Evolutionary conservation across 64 coral and sea anemone genomes (phyloP).

Genomic region (Dendronephthya gigantea): DNA sequence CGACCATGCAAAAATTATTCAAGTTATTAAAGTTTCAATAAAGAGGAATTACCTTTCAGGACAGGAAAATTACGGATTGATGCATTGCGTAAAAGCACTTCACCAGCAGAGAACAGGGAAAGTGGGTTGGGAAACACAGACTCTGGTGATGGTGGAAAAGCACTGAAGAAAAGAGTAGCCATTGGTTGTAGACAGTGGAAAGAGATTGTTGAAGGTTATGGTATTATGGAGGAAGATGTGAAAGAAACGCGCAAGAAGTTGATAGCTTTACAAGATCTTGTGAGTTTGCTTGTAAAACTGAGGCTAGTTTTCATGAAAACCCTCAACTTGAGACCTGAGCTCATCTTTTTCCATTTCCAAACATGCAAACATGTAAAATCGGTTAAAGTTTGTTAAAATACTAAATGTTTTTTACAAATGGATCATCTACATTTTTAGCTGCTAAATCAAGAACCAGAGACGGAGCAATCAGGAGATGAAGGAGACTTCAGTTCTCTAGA

Average conservation of each 20-base stretch:
- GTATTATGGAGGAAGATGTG: constrained; percentile 69
- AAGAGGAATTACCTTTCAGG: background rate
- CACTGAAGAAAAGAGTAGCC: background rate
- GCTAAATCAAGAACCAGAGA: constrained; percentile 69
- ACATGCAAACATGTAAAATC: no score
- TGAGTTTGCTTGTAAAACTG: constrained; percentile 19
- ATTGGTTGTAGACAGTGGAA: constrained; percentile 14
- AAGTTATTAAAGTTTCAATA: no score
- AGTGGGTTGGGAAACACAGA: background rate
- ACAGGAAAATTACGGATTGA: background rate
- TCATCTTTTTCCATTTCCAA: no score
- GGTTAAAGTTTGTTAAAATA: background rate
- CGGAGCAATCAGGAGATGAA: constrained; percentile 58
- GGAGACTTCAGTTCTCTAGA: constrained; percentile 61
- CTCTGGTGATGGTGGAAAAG: background rate
- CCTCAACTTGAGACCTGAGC: no score
- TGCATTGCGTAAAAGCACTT: background rate
- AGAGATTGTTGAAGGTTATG: constrained; percentile 65
- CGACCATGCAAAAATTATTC: no score
- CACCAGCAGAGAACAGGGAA: background rate
- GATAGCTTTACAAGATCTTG: constrained; percentile 55
- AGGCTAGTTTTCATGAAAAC: background rate
- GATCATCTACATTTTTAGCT: constrained; percentile 23
- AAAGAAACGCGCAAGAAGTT: constrained; percentile 44
- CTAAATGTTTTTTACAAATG: background rate